These are phyloP conservation scores for Forbesichthys papilliferus DNA, from an alignment of 2,113 vertebrate genomes.

Conservation along the genomic window DNA sequence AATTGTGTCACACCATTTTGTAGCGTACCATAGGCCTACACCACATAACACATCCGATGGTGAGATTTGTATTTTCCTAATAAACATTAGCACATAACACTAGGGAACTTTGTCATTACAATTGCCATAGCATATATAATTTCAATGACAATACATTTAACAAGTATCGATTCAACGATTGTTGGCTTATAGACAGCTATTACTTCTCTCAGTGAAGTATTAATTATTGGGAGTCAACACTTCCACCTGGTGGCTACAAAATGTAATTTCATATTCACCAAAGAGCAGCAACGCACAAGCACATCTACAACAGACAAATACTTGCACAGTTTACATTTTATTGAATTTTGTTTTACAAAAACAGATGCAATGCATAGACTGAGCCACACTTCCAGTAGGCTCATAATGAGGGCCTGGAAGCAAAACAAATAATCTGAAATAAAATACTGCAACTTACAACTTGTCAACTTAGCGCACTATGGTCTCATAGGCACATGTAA, in stretches of 20 bases:
- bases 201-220: too few relatives aligned
- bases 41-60: too few relatives aligned
- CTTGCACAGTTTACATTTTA: constrained; percentile 66
- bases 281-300: background rate
- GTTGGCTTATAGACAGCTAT: background rate
- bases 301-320: background rate
- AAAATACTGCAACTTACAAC: constrained; percentile 58
- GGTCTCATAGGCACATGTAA: constrained; percentile 20
- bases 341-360: constrained; percentile 75
- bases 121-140: background rate
- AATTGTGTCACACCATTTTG: too few relatives aligned
- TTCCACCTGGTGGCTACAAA: constrained; percentile 44
- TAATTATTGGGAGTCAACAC: background rate
- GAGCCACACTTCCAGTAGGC: constrained; percentile 49
- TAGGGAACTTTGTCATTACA: constrained; percentile 26
- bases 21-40: too few relatives aligned
- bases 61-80: too few relatives aligned
- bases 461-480: constrained; percentile 26
- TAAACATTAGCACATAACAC: too few relatives aligned
- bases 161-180: too few relatives aligned
- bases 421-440: constrained; percentile 47
- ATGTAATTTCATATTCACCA: background rate
- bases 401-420: constrained; percentile 35
- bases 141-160: too few relatives aligned
- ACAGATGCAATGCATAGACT: constrained; percentile 68